Percentiles rank a stretch among this genome's conserved stretches.
Evolutionary conservation across 2,888 invertebrate species (phyloP).

Genomic region (Caenorhabditis japonica): DNA sequence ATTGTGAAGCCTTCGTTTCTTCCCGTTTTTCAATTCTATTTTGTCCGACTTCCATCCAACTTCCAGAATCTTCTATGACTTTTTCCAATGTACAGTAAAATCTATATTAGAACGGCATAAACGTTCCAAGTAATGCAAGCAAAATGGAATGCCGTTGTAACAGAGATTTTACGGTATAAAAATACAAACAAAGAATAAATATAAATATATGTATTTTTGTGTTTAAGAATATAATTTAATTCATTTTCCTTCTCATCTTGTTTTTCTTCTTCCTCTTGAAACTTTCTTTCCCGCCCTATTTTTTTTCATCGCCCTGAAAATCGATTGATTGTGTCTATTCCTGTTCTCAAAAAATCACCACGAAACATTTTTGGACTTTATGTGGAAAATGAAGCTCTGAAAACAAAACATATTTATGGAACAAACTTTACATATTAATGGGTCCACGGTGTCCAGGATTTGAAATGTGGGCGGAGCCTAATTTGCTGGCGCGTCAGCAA

Average conservation of each 20-base stretch:
- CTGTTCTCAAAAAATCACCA: constrained; percentile 8
- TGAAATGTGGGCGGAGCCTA: too few relatives aligned
- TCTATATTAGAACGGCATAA: too few relatives aligned
- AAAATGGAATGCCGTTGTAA: too few relatives aligned
- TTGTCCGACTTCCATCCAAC: constrained; percentile 5
- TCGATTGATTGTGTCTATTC: constrained; percentile 8
- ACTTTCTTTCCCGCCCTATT: constrained; percentile 2
- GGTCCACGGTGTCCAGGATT: too few relatives aligned
- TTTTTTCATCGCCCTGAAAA: neutral
- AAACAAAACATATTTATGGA: constrained; percentile 16
- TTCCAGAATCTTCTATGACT: neutral
- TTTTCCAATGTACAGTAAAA: too few relatives aligned
- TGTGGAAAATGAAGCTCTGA: constrained; percentile 77
- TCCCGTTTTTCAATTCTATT: constrained; percentile 12
- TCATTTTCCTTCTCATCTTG: constrained; percentile 3
- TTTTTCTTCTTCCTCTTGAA: neutral
- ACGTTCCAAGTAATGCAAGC: too few relatives aligned
- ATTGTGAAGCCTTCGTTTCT: constrained; percentile 15
- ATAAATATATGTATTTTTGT: constrained; percentile 22
- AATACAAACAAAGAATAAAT: constrained; percentile 9
- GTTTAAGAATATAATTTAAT: constrained; percentile 34
- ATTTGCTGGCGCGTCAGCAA: too few relatives aligned
- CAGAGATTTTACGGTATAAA: too few relatives aligned
- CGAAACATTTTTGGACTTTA: constrained; percentile 76
- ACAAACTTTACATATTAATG: neutral